Conservation (phyloP, 1,140 invertebrate genomes). For the Heterodera carotae region DNA sequence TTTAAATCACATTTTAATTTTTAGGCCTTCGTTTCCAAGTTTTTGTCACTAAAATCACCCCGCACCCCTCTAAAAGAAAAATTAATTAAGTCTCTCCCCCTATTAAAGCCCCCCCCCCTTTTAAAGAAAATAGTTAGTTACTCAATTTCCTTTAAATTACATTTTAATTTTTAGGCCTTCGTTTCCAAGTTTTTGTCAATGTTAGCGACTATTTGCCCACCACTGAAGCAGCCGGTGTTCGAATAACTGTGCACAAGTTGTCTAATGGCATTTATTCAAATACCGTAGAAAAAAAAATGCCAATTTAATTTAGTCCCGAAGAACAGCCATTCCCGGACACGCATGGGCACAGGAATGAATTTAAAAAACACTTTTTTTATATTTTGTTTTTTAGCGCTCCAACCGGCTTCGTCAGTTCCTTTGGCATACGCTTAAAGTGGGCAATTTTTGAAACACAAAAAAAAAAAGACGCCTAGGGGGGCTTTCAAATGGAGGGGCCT, state of each 20-base stretch:
- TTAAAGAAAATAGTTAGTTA: constrained; percentile 6
- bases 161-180: constrained; percentile 46
- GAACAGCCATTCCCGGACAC: constrained; percentile 63
- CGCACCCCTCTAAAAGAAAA: too few relatives aligned
- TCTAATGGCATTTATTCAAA: background rate
- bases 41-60: too few relatives aligned
- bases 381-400: constrained; percentile 46
- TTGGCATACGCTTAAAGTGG: constrained; percentile 61
- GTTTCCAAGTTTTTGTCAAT: constrained; percentile 65
- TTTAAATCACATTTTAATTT: constrained; percentile 17
- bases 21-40: constrained; percentile 62
- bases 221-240: constrained; percentile 62
- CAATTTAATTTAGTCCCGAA: constrained; percentile 34
- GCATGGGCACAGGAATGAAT: constrained; percentile 51
- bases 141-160: constrained; percentile 1
- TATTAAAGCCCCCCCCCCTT: too few relatives aligned
- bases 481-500: too few relatives aligned
- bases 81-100: too few relatives aligned
- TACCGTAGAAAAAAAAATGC: background rate
- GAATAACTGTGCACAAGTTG: constrained; percentile 57
- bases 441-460: constrained; percentile 20
- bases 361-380: background rate
- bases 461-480: too few relatives aligned
- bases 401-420: constrained; percentile 63
- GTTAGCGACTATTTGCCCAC: constrained; percentile 65